phyloP scores from a whole-genome alignment of 2,797 vertebrate species.

The Anabas testudineus region DNA sequence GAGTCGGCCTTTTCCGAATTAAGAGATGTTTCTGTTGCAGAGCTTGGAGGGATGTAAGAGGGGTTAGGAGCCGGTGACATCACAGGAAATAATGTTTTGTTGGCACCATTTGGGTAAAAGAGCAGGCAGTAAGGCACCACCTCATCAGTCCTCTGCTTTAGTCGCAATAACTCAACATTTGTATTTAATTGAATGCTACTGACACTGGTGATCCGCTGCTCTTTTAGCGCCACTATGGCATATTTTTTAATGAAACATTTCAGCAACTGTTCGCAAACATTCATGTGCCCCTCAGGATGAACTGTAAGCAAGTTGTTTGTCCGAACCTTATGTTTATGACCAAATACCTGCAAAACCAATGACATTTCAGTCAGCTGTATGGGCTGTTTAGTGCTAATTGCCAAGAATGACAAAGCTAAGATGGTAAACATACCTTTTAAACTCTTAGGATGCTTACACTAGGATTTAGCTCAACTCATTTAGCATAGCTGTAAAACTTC shows the following conservation, averaged over 20 bases:
- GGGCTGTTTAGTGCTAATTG: neutral
- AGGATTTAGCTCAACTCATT: no score
- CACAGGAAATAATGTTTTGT: conserved; percentile 41
- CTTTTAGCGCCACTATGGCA: neutral
- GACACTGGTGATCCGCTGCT: neutral
- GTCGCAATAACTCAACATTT: neutral
- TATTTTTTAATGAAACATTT: neutral
- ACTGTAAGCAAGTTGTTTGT: neutral
- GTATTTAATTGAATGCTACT: neutral
- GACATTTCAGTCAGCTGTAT: neutral
- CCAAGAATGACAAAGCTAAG: neutral
- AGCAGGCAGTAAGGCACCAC: no score
- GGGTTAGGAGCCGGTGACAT: conserved; percentile 46
- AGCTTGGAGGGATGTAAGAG: neutral
- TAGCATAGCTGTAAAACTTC: no score
- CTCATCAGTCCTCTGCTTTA: no score
- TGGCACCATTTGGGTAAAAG: neutral
- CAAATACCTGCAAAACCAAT: neutral
- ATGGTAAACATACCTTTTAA: neutral
- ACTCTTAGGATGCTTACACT: no score
- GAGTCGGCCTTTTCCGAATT: conserved; percentile 33
- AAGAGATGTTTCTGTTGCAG: conserved; percentile 10
- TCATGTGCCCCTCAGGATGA: neutral
- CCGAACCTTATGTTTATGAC: neutral
- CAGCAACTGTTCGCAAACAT: neutral